A percentile compares a stretch with the other conserved stretches of the same genome.
Conservation (phyloP, 2,797 vertebrate species). For the Gila robusta region DNA sequence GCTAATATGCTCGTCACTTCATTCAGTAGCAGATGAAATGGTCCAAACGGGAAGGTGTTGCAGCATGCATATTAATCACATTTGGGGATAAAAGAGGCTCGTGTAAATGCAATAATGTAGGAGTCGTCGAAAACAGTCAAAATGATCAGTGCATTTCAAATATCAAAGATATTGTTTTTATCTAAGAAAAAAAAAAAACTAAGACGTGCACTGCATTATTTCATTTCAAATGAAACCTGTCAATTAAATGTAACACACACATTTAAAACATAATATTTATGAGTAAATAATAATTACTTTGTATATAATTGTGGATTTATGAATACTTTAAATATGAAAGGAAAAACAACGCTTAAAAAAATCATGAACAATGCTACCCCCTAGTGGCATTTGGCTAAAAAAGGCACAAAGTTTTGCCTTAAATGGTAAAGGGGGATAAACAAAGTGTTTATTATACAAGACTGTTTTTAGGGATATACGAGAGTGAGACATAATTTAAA, state of each 20-base stretch:
- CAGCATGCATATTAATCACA: conserved; percentile 10
- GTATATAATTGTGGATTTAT: background rate
- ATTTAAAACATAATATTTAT: background rate
- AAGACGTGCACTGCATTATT: too few relatives aligned
- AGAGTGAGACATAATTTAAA: too few relatives aligned
- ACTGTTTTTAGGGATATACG: too few relatives aligned
- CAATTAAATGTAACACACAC: background rate
- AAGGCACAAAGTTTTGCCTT: background rate
- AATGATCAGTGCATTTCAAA: background rate
- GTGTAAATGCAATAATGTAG: background rate
- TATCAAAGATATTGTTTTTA: background rate
- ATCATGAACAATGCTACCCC: background rate
- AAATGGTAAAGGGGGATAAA: background rate
- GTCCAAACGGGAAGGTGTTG: conserved; percentile 28
- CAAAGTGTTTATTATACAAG: background rate
- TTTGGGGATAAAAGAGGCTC: background rate
- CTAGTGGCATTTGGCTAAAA: conserved; percentile 1
- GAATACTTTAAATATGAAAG: background rate
- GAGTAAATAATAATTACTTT: background rate
- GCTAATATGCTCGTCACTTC: conserved; percentile 74
- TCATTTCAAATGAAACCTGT: background rate
- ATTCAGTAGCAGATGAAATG: conserved; percentile 68
- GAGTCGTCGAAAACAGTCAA: background rate
- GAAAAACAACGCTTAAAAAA: background rate
- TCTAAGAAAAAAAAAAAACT: background rate